Base-by-base conservation (phyloP, 2,888 invertebrate species). In the Aporophyla lueneburgensis region DNA sequence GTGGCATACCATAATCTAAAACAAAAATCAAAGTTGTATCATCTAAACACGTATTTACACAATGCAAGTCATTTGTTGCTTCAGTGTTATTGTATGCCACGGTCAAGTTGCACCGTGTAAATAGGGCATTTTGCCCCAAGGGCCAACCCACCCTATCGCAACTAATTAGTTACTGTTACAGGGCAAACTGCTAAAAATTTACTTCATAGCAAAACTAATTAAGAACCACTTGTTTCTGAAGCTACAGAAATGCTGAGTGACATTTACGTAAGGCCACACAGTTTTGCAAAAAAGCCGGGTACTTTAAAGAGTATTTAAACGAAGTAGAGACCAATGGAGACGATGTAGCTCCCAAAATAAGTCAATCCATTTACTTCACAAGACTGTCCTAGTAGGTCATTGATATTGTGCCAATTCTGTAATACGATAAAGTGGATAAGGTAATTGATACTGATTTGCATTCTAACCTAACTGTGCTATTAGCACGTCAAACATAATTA, bases 361-460 rank as follows among this genome's bases (percentile, higher is more conserved):
- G 19, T 19, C 16, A 59, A 7, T 58, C 27, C 5, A 54, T 53
- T 72, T 68, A 71, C 43, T 78, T 21, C 14, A 12, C 40, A 80
- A 71, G 43, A 72, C 63, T 81, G 65, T 82, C 74, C 54, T 81
- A 81, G 73, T 88, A 69, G 80, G 81, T 85, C 83, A 86, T 76
- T 83, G 74, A 75, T 84, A 78, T 71, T 82, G 63, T 72, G 62
- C 73, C 76, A 76, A 75, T 72, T 80, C 54, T 76, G 58, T 62
- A 72, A 72, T 76, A 74, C 66, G 62, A 83, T 73, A 70, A 66
- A 40, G 27, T 67, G 59, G 59, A 75, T 70, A 81, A 71, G 59
- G 74, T 65, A 79, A 78, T 58, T 63, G 2, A 69, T 59, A 71
- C 71, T 54, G n/a, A 74, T 81, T 81, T 58, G 53, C 71, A 71